Conservation (phyloP, 2,797 vertebrate genomes). For the Fundulus diaphanus region DNA sequence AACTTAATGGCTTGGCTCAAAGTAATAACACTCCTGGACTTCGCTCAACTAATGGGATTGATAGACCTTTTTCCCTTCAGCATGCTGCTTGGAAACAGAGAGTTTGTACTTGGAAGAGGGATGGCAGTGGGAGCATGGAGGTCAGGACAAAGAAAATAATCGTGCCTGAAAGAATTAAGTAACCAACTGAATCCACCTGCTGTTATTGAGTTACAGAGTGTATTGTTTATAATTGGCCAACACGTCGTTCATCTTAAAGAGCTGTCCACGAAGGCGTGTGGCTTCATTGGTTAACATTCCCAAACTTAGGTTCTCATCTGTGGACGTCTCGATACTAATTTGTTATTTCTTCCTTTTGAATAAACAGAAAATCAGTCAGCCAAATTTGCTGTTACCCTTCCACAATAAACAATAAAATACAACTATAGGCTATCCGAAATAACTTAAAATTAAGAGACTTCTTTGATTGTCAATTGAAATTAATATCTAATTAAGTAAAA, state of each 20-base stretch:
- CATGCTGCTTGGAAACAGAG: slow-evolving; percentile 31
- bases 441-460: background rate
- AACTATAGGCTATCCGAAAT: background rate
- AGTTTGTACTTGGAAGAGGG: slow-evolving; percentile 30
- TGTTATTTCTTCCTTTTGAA: slow-evolving; percentile 13
- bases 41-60: slow-evolving; percentile 68
- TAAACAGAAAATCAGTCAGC: background rate
- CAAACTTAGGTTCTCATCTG: slow-evolving; percentile 17
- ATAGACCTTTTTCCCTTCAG: slow-evolving; percentile 63
- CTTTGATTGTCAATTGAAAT: background rate
- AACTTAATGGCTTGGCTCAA: slow-evolving; percentile 75
- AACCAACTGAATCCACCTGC: background rate
- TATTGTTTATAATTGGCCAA: slow-evolving; percentile 7
- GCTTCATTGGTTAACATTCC: background rate
- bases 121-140: slow-evolving; percentile 12
- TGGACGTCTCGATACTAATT: slow-evolving; percentile 7
- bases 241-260: slow-evolving; percentile 34
- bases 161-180: slow-evolving; percentile 21
- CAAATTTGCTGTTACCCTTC: background rate
- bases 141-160: slow-evolving; percentile 22
- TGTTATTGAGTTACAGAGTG: background rate
- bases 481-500: background rate
- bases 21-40: slow-evolving; percentile 77
- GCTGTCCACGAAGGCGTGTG: background rate
- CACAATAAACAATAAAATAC: background rate